Evolutionary conservation across 2,888 invertebrate genomes (phyloP).

Genomic region (Malacosoma neustria): DNA sequence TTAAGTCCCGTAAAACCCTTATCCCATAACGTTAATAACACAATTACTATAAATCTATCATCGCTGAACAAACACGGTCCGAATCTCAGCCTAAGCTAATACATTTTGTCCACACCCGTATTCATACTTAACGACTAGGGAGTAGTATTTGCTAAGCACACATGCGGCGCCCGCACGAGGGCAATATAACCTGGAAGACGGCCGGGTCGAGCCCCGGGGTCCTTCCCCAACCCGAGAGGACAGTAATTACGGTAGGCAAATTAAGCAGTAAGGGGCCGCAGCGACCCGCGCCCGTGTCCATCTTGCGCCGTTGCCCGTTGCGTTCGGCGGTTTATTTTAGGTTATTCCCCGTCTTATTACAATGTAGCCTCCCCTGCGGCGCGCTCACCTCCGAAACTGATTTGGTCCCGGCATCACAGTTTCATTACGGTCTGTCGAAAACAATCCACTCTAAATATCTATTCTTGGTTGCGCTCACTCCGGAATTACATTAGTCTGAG

Average conservation of each 20-base stretch:
- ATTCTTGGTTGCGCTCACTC: constrained; percentile 71
- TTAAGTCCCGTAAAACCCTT: constrained; percentile 74
- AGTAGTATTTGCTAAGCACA: constrained; percentile 70
- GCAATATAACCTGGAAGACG: constrained; percentile 72
- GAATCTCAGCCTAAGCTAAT: constrained; percentile 75
- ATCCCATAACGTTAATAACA: constrained; percentile 75
- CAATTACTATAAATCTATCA: constrained; percentile 76
- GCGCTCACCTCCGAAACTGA: constrained; percentile 70
- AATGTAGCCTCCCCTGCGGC: constrained; percentile 72
- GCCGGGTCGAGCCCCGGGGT: constrained; percentile 62
- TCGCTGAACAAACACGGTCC: constrained; percentile 70
- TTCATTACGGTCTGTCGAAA: constrained; percentile 76
- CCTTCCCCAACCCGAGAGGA: constrained; percentile 68
- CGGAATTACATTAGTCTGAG: constrained; percentile 75
- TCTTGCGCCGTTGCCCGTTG: constrained; percentile 45
- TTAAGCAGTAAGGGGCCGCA: constrained; percentile 71
- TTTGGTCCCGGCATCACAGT: constrained; percentile 69
- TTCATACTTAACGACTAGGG: constrained; percentile 72
- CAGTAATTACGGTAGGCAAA: constrained; percentile 77
- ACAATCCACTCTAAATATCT: constrained; percentile 76
- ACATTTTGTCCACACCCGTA: constrained; percentile 74
- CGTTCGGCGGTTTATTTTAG: constrained; percentile 66
- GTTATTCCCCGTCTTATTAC: constrained; percentile 72
- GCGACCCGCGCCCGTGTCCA: constrained; percentile 51
- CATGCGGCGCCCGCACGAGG: constrained; percentile 68